Evolutionary conservation across 2,113 vertebrate genomes (phyloP).

Genomic region (Leucopternis melanops): DNA sequence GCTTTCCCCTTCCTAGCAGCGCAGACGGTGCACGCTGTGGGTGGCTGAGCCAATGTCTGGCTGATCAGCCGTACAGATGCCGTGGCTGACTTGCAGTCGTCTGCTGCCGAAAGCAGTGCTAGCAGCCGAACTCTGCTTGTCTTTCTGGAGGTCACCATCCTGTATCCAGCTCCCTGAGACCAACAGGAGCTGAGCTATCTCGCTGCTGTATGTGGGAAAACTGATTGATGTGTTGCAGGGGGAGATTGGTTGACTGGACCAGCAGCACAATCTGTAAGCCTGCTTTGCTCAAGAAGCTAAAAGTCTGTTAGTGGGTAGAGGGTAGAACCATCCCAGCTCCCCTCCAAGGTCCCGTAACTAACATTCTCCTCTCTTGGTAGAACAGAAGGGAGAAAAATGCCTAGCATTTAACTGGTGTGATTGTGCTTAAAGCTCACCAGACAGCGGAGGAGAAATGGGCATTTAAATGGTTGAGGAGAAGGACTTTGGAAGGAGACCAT

Average conservation of each 20-base stretch:
- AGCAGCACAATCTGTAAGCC: background rate
- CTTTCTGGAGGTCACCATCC: background rate
- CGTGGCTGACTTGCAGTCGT: accelerated
- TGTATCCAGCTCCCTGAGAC: background rate
- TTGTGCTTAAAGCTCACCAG: background rate
- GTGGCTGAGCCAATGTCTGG: accelerated
- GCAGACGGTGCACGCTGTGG: accelerated
- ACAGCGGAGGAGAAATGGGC: background rate
- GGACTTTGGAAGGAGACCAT: background rate
- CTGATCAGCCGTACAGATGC: accelerated
- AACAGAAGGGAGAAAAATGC: background rate
- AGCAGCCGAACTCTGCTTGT: background rate
- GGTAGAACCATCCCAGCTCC: background rate
- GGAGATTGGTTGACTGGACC: background rate
- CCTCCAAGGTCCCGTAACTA: background rate
- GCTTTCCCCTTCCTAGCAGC: background rate
- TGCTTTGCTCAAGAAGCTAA: background rate
- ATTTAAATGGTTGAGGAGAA: background rate
- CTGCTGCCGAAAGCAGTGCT: background rate
- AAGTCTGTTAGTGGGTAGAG: background rate
- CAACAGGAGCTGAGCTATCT: background rate
- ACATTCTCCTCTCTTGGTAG: background rate
- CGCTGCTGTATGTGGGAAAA: background rate
- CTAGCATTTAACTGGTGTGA: background rate
- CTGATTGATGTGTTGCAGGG: background rate